Conservation (phyloP, 2,797 vertebrate species). For the Odontamblyopus lacepedii region DNA sequence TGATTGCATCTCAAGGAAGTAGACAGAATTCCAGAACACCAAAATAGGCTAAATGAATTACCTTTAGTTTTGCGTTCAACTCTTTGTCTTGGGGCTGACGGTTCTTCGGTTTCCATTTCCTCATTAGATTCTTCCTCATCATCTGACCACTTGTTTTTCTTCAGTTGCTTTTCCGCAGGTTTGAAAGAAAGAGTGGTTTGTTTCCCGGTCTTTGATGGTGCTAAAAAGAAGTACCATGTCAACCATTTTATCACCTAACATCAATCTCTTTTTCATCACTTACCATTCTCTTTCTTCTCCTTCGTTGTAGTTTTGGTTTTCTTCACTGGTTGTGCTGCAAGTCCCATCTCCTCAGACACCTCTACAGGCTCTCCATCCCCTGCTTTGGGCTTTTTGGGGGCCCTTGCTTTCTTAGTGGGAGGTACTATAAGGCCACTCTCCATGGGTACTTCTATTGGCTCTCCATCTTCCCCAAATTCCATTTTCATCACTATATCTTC, state of each 20-base stretch:
- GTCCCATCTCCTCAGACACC: slow-evolving; percentile 47
- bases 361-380: slow-evolving; percentile 71
- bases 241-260: background rate
- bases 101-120: slow-evolving; percentile 45
- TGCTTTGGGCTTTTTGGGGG: slow-evolving; percentile 51
- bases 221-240: background rate
- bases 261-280: background rate
- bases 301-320: slow-evolving; percentile 74
- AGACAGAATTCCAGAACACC: background rate
- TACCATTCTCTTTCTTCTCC: slow-evolving; percentile 68
- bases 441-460: slow-evolving; percentile 45
- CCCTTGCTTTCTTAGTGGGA: slow-evolving; percentile 79
- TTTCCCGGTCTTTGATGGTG: slow-evolving; percentile 75
- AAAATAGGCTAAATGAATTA: slow-evolving; percentile 51
- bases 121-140: slow-evolving; percentile 63
- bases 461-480: slow-evolving; percentile 80
- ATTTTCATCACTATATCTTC: slow-evolving; percentile 78
- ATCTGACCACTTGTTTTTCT: slow-evolving; percentile 82
- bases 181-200: slow-evolving; percentile 90
- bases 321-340: slow-evolving; percentile 74
- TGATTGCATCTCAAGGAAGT: slow-evolving; percentile 15
- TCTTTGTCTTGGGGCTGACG: slow-evolving; percentile 61
- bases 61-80: slow-evolving; percentile 76
- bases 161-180: slow-evolving; percentile 76
- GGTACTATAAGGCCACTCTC: slow-evolving; percentile 67